These are phyloP conservation scores for Agrotis ipsilon DNA, from an alignment of 2,888 invertebrate genomes.

Conservation along the genomic window DNA sequence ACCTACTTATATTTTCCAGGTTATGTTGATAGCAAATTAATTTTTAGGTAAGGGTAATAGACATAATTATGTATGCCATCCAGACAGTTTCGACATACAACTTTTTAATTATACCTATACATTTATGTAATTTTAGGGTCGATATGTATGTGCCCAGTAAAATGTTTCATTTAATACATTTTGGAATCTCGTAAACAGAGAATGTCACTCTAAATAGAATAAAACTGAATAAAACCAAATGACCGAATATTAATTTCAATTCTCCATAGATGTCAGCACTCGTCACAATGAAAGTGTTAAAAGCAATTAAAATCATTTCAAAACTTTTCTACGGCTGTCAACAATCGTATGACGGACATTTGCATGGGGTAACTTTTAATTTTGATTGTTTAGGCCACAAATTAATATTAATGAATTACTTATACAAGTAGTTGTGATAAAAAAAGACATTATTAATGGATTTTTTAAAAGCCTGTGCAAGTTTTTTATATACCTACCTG, in stretches of 20 bases:
- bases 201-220: neutral
- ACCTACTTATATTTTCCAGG: no score
- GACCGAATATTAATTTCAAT: conserved; percentile 60
- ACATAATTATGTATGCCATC: no score
- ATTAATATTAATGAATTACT: conserved; percentile 51
- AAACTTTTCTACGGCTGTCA: conserved; percentile 71
- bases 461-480: neutral
- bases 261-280: conserved; percentile 68
- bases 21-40: no score
- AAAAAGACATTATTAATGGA: neutral
- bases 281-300: conserved; percentile 55
- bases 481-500: no score
- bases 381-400: conserved; percentile 23
- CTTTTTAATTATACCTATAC: no score
- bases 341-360: conserved; percentile 57
- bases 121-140: no score
- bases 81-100: no score
- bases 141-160: no score
- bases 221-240: neutral
- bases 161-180: no score
- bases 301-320: conserved; percentile 74
- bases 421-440: neutral
- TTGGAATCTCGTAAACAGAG: no score
- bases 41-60: no score
- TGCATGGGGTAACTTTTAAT: conserved; percentile 60